A percentile compares a stretch with the other conserved stretches of the same genome.
Evolutionary conservation across 2,888 invertebrate species (phyloP).

Genomic region (Drosophila tanythrix): DNA sequence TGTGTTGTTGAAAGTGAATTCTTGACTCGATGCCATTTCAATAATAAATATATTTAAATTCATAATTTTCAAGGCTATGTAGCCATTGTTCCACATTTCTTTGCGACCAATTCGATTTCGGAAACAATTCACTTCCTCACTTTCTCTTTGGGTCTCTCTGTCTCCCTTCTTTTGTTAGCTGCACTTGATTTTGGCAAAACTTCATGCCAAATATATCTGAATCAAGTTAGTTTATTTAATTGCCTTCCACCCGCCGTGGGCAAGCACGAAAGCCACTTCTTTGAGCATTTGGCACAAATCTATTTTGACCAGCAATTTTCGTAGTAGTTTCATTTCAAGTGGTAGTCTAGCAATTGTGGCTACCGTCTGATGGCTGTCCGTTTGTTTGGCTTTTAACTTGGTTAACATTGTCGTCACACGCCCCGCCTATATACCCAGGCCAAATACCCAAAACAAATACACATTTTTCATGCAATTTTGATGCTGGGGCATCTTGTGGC

Average conservation of each 20-base stretch:
- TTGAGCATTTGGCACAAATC: conserved; percentile 42
- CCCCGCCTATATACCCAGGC: conserved; percentile 17
- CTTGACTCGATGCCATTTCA: not conserved
- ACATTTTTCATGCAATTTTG: conserved; percentile 73
- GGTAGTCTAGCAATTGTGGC: conserved; percentile 58
- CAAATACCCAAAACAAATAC: conserved; percentile 25
- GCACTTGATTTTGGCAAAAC: conserved; percentile 7
- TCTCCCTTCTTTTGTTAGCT: not conserved
- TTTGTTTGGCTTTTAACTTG: conserved; percentile 78
- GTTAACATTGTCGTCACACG: conserved; percentile 58
- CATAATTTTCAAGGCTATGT: not conserved
- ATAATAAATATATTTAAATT: not conserved
- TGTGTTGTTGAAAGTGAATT: not conserved
- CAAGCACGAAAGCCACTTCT: conserved; percentile 57
- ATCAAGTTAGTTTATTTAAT: conserved; percentile 46
- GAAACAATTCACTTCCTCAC: not conserved
- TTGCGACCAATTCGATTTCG: not conserved
- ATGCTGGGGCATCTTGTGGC: conserved; percentile 67
- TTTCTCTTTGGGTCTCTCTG: not conserved
- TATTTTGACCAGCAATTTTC: conserved; percentile 39
- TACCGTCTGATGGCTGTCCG: conserved; percentile 80
- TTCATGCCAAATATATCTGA: conserved; percentile 10
- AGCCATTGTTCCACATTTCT: not conserved
- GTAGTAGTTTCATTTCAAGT: conserved; percentile 54
- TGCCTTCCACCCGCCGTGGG: conserved; percentile 51